A percentile compares a stretch with the other conserved stretches of the same genome.
phyloP scores from a whole-genome alignment of 2,888 invertebrate species.

The Diloba caeruleocephala region DNA sequence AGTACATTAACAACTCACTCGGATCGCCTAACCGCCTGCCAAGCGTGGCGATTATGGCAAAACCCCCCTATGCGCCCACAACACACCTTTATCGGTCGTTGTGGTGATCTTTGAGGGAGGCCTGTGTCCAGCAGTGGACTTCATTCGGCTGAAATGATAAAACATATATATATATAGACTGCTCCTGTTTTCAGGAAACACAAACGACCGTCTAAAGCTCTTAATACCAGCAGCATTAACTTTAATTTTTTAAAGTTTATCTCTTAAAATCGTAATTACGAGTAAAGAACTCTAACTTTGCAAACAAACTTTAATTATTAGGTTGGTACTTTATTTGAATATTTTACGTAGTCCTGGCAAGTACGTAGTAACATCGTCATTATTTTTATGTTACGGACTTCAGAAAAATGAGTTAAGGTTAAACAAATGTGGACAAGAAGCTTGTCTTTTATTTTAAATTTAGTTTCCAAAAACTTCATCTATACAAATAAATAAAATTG shows the following conservation, averaged over 20 bases:
- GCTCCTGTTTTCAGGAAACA: constrained; percentile 4
- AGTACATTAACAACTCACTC: too few species aligned
- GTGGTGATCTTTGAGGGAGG: too few species aligned
- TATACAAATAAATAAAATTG: too few species aligned
- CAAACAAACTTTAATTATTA: constrained; percentile 43
- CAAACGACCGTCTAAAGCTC: constrained; percentile 13
- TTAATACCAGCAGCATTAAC: constrained; percentile 35
- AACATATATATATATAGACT: background rate
- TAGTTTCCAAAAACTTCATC: too few species aligned
- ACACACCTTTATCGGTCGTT: too few species aligned
- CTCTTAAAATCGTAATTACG: constrained; percentile 34
- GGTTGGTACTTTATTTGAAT: constrained; percentile 30
- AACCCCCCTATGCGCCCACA: too few species aligned
- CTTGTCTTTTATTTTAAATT: too few species aligned
- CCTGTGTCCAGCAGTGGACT: too few species aligned
- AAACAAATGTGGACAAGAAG: background rate
- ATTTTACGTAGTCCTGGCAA: constrained; percentile 19
- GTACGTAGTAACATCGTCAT: constrained; percentile 21
- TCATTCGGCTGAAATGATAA: background rate
- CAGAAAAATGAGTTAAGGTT: constrained; percentile 6
- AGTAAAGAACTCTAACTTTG: constrained; percentile 39
- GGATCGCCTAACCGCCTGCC: too few species aligned
- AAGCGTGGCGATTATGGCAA: too few species aligned
- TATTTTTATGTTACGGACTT: constrained; percentile 36
- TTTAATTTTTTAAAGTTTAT: constrained; percentile 37